These are phyloP conservation scores for Leucophenga maculata DNA, from an alignment of 2,888 invertebrate genomes.

Conservation along the genomic window DNA sequence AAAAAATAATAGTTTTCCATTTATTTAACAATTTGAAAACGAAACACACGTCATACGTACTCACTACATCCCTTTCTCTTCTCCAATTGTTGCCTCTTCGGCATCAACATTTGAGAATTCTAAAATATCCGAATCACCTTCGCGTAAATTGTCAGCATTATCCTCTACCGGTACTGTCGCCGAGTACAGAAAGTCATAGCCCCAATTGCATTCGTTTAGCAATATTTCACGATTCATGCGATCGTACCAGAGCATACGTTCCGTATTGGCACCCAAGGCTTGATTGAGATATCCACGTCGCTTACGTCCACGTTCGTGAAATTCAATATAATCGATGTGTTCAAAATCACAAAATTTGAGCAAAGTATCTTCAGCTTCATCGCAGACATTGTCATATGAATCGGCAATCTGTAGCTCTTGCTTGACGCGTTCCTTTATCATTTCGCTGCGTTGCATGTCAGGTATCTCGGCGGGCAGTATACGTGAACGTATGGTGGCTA, in stretches of 20 bases:
- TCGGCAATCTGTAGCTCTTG: conserved; percentile 49
- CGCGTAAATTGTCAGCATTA: background rate
- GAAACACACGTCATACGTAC: background rate
- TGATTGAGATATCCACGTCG: conserved; percentile 66
- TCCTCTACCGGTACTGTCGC: background rate
- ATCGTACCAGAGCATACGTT: conserved; percentile 61
- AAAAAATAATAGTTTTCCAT: background rate
- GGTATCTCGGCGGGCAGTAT: conserved; percentile 73
- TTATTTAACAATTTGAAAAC: background rate
- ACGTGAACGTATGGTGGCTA: conserved; percentile 64
- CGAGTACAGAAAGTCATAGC: conserved; percentile 48
- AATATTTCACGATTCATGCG: conserved; percentile 44
- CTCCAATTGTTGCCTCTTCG: background rate
- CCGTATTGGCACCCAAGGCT: conserved; percentile 66
- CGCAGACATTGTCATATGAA: conserved; percentile 48
- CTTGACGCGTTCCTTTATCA: conserved; percentile 58
- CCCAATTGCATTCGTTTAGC: conserved; percentile 61
- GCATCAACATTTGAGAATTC: background rate
- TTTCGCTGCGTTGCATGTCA: conserved; percentile 65
- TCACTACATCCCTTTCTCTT: background rate
- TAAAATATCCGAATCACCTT: background rate
- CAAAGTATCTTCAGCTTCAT: conserved; percentile 49
- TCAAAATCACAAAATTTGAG: conserved; percentile 51
- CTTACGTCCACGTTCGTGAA: conserved; percentile 63
- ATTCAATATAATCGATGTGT: conserved; percentile 62